Percentiles rank a stretch among this genome's conserved stretches.
Conservation (phyloP, 1,140 invertebrate genomes). For the Fopius arisanus region DNA sequence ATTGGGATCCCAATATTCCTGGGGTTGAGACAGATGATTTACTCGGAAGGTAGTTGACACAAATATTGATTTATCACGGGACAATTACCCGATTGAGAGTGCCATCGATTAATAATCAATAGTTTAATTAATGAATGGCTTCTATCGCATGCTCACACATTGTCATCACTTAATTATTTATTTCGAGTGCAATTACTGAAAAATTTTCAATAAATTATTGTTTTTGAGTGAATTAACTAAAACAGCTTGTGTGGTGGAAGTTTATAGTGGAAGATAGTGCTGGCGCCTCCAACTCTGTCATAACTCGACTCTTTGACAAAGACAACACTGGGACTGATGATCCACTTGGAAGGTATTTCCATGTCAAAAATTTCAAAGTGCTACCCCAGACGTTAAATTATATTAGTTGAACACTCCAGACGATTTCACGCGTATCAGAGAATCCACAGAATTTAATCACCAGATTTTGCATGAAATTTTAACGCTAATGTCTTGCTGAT, state of each 20-base stretch:
- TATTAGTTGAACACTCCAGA: background rate
- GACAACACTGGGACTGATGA: slow-evolving; percentile 81
- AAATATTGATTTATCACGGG: background rate
- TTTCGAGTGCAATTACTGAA: too few species aligned
- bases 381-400: background rate
- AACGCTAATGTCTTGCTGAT: too few species aligned
- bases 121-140: too few species aligned
- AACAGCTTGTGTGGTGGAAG: slow-evolving; percentile 58
- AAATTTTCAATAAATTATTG: background rate
- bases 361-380: slow-evolving; percentile 18
- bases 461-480: background rate
- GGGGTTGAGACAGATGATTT: slow-evolving; percentile 83
- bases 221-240: slow-evolving; percentile 43
- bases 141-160: too few species aligned
- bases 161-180: too few species aligned
- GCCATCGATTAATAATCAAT: too few species aligned
- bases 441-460: background rate
- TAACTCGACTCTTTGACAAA: slow-evolving; percentile 77
- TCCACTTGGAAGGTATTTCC: slow-evolving; percentile 79
- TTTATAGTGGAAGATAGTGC: slow-evolving; percentile 62
- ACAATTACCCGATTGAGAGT: background rate
- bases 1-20: slow-evolving; percentile 83
- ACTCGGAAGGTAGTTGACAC: slow-evolving; percentile 80
- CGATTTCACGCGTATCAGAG: too few species aligned
- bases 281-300: slow-evolving; percentile 53